Evolutionary conservation across 1,140 invertebrate species (phyloP).

Genomic region (Choristoneura fumiferana): DNA sequence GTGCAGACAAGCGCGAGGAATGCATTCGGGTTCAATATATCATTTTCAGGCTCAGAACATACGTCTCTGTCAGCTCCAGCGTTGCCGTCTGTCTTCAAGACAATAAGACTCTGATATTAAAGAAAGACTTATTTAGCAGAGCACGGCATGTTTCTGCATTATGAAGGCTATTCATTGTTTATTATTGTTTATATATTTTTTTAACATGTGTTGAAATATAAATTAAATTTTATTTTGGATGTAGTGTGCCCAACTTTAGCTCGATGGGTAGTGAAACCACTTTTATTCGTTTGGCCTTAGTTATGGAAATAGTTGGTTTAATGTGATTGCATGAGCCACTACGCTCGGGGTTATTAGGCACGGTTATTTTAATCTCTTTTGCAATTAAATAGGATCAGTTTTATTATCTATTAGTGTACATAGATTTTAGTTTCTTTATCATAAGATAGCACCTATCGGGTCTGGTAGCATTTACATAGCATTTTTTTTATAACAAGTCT

Average conservation of each 20-base stretch:
- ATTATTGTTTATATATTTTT: too few species aligned
- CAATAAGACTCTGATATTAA: conserved; percentile 17
- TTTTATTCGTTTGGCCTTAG: conserved; percentile 2
- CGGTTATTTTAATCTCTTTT: too few species aligned
- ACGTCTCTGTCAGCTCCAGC: conserved; percentile 16
- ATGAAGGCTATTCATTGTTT: too few species aligned
- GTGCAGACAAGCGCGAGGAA: conserved; percentile 12
- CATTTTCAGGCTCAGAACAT: conserved; percentile 17
- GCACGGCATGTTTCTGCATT: neutral
- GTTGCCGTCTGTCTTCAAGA: conserved; percentile 6
- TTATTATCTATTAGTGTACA: too few species aligned
- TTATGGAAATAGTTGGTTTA: neutral
- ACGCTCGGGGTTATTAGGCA: conserved; percentile 3
- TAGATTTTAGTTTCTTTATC: too few species aligned
- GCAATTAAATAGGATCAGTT: too few species aligned
- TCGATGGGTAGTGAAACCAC: neutral
- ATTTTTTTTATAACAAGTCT: too few species aligned
- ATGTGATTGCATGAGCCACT: neutral
- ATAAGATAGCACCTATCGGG: too few species aligned
- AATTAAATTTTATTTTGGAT: too few species aligned
- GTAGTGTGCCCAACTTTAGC: too few species aligned
- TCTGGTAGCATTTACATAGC: too few species aligned
- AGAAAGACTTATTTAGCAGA: conserved; percentile 15
- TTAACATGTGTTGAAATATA: too few species aligned
- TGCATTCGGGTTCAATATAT: conserved; percentile 18